Evolutionary conservation across 2,888 invertebrate genomes (phyloP).

Genomic region (Orgyia antiqua): DNA sequence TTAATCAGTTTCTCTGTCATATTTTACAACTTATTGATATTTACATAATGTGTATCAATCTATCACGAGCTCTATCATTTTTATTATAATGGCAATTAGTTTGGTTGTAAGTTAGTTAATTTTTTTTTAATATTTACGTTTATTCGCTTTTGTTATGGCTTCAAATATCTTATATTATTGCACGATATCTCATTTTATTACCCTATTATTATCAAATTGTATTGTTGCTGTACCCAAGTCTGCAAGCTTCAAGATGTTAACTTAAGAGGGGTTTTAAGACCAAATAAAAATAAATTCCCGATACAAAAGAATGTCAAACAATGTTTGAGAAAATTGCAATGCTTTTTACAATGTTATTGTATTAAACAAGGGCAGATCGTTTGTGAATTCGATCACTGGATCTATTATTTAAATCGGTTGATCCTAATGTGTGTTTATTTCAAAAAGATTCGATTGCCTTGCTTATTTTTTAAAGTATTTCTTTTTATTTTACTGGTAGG

Average conservation of each 20-base stretch:
- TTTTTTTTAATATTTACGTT: no score
- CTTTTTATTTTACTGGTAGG: no score
- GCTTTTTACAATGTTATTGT: slow-evolving; percentile 11
- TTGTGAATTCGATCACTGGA: background rate
- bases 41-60: no score
- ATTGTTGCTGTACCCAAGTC: slow-evolving; percentile 23
- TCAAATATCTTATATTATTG: slow-evolving; percentile 15
- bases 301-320: slow-evolving; percentile 6
- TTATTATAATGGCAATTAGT: no score
- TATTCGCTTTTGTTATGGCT: no score
- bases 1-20: no score
- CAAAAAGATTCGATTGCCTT: background rate
- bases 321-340: slow-evolving; percentile 14
- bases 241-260: slow-evolving; percentile 10
- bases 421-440: background rate
- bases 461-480: no score
- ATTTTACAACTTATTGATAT: no score
- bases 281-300: slow-evolving; percentile 14
- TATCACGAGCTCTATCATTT: no score
- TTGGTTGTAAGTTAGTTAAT: no score
- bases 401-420: background rate
- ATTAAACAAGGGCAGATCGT: background rate
- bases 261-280: slow-evolving; percentile 14
- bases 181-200: slow-evolving; percentile 33
- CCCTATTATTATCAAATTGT: slow-evolving; percentile 31